These are phyloP conservation scores for Zalophus californianus DNA, from an alignment of 2,797 vertebrate genomes.

Conservation along the genomic window DNA sequence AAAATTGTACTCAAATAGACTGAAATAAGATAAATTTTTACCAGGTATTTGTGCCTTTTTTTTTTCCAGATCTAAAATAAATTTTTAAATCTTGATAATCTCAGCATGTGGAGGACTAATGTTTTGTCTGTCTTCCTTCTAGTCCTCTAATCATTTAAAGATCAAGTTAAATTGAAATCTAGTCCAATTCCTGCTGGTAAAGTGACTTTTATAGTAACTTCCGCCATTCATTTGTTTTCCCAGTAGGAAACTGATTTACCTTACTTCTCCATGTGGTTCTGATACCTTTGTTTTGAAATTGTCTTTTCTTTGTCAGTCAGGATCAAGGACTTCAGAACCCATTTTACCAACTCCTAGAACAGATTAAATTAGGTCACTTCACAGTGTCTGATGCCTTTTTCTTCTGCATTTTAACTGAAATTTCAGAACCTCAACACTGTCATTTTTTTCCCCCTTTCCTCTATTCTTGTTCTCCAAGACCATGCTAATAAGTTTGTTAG, in stretches of 20 bases:
- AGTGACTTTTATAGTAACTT: slow-evolving; percentile 70
- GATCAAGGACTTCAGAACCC: slow-evolving; percentile 77
- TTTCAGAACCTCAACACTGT: slow-evolving; percentile 77
- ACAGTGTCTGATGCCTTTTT: slow-evolving; percentile 60
- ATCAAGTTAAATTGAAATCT: slow-evolving; percentile 74
- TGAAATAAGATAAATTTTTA: slow-evolving; percentile 43
- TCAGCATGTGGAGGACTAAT: slow-evolving; percentile 62
- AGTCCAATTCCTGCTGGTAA: slow-evolving; percentile 52
- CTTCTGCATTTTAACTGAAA: slow-evolving; percentile 76
- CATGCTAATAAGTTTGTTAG: slow-evolving; percentile 78
- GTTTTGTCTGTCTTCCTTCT: slow-evolving; percentile 44
- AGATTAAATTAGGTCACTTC: slow-evolving; percentile 84
- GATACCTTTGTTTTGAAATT: slow-evolving; percentile 76
- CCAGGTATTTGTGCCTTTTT: neutral
- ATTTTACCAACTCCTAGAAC: slow-evolving; percentile 71
- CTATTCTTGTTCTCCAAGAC: slow-evolving; percentile 64
- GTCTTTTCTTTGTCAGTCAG: slow-evolving; percentile 68
- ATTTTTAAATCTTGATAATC: slow-evolving; percentile 69
- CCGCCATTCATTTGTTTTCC: slow-evolving; percentile 67
- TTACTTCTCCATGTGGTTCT: slow-evolving; percentile 62
- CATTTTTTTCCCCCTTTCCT: slow-evolving; percentile 65
- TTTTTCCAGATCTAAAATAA: slow-evolving; percentile 49
- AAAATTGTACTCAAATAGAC: slow-evolving; percentile 12
- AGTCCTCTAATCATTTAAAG: slow-evolving; percentile 72
- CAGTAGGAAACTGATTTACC: slow-evolving; percentile 76